These are phyloP conservation scores for Brachionus paranguensis DNA, from an alignment of 1,140 invertebrate species.

Conservation along the genomic window DNA sequence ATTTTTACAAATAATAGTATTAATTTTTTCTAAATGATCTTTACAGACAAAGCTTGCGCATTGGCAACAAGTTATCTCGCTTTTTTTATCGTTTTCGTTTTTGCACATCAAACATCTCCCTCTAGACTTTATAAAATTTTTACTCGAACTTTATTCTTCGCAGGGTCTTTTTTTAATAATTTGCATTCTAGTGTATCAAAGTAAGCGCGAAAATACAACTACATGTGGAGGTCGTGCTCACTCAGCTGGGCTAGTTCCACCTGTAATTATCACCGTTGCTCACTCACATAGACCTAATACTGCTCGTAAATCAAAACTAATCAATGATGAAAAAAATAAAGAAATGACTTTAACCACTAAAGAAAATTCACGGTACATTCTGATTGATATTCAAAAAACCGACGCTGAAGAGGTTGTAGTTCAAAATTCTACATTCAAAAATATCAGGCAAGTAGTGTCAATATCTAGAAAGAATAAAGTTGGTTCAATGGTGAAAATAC, in stretches of 20 bases:
- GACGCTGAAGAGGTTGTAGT: background rate
- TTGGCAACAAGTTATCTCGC: no score
- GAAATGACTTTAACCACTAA: background rate
- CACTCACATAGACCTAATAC: background rate
- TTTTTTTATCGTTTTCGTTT: no score
- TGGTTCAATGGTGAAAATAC: no score
- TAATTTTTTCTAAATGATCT: no score
- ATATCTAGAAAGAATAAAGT: background rate
- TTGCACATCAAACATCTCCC: no score
- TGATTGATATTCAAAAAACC: background rate
- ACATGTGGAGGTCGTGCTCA: background rate
- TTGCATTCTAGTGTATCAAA: no score
- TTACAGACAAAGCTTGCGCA: no score
- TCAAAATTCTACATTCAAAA: background rate
- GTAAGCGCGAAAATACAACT: no score
- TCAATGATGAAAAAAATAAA: background rate
- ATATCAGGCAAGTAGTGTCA: background rate
- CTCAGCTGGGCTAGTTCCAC: background rate
- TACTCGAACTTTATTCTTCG: no score
- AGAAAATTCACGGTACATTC: background rate
- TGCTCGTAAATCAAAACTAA: background rate
- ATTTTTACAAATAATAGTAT: no score
- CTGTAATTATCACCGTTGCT: background rate
- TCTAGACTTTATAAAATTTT: no score
- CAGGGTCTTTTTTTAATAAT: no score